Conservation (phyloP, 2,888 invertebrate genomes). For the Pecten maximus region DNA sequence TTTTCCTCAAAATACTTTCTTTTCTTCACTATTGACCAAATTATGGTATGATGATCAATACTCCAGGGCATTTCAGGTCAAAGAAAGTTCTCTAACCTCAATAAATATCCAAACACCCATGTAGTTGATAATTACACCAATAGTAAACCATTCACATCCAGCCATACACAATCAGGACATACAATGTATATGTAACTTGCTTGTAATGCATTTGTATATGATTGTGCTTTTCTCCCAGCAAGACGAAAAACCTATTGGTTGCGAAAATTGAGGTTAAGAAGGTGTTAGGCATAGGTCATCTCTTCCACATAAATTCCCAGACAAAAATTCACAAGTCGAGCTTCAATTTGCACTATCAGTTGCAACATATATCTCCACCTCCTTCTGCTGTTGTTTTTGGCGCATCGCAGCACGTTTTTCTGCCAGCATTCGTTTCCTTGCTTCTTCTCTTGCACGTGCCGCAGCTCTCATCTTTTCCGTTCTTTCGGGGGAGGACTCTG, state of each 20-base stretch:
- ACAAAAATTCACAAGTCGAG: not conserved
- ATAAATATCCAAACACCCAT: not conserved
- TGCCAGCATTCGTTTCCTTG: constrained; percentile 91
- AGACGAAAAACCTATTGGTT: constrained; percentile 1
- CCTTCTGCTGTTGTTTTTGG: constrained; percentile 67
- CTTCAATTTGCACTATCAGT: constrained; percentile 5
- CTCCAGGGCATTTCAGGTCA: not conserved
- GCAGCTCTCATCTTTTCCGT: constrained; percentile 77
- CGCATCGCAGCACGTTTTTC: constrained; percentile 86
- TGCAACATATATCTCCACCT: constrained; percentile 65
- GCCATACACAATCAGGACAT: not conserved
- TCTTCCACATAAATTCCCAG: not conserved
- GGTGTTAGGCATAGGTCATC: not conserved
- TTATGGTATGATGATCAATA: not conserved
- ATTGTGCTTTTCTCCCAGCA: not conserved
- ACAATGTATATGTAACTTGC: not conserved
- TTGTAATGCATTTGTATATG: not conserved
- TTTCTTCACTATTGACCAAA: not conserved
- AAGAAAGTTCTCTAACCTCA: not conserved
- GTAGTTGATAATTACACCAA: not conserved
- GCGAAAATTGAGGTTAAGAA: not conserved
- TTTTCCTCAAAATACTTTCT: not conserved
- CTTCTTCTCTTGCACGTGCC: constrained; percentile 84
- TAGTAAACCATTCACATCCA: not conserved
- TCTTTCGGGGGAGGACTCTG: constrained; percentile 76